Base-by-base conservation (phyloP, 2,888 invertebrate species). In the Drosophila kanekoi region DNA sequence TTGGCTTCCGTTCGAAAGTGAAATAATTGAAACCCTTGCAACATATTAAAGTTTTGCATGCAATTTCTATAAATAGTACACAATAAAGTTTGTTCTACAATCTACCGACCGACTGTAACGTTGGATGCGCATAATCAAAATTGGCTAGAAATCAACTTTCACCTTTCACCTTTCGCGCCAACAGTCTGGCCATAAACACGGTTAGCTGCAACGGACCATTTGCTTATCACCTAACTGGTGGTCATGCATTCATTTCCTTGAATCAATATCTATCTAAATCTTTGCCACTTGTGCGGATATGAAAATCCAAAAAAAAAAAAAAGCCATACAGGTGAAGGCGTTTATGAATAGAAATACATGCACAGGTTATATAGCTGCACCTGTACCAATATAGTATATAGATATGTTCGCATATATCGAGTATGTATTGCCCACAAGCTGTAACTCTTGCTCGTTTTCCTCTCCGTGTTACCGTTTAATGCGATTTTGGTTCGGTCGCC, bases 241-340 rank as follows among this genome's bases (percentile, higher is more conserved):
- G 35, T 32, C 13, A 32, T 40, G 33, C 33, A 28, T 14, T 32
- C 35, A 32, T 43, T 35, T n/a, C 16, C 35, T 49, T 40, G 20
- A 72, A 35, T 32, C 43, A 65, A 72, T 54, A 41, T 13, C 20
- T 32, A 53, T 43, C 35, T 28, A 44, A 51, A 51, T 44, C 37
- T 33, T 35, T 48, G 33, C n/a, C 32, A 40, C 40, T 14, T 33
- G 11, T 45, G 5, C 11, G 48, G 48, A 48, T 35, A 11, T 6
- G 8, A 11, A 5, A 3, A 14, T 28, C 18, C 20, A 43, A 38
- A 38, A 14, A 35, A 16, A 56, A 28, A 3, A 23, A 41, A 23
- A 18, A 32, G 8, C 1, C 11, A 4, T 11, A 1, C 18, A 18
- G 13, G 13, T 48, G 6, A 20, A 23, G n/a, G 6, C 38, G 33